Evolutionary conservation across 2,888 invertebrate species (phyloP), one percentile per base, ranked within the genome.

Genomic region (Diadegma fenestrale): DNA sequence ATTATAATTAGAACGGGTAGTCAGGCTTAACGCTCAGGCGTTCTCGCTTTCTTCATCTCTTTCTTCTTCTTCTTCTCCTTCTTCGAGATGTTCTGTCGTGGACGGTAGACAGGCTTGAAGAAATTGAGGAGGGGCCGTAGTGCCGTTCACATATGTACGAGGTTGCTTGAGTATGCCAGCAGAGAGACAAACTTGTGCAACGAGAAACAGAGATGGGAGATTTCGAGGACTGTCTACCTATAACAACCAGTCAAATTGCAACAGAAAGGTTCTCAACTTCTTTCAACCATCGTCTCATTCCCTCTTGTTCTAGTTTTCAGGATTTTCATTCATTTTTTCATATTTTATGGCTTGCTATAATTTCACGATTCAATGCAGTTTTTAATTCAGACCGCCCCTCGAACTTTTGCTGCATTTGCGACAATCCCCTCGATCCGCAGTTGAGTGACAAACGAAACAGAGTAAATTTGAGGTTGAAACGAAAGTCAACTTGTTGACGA

Each of bases 1-100:
- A 81, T 89, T 93, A 92, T 92, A 92, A 93, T 93, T 93, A 93
- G 92, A 91, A 89, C 85, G 86, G 88, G 89, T 88, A 90, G 90
- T 87, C 85, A 86, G 83, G 81, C 88, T 78, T 80, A 86, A 86
- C 51, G 45, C 61, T 71, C n/a, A 71, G 77, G 41, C 54, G 54
- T 41, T 77, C 51, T 68, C 54, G 51, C 76, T 58, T 48, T 79
- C 81, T 68, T 63, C 81, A 37, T 76, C 69, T 43, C 58, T 45
- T 72, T 78, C 77, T 63, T 66, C 68, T 26, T 73, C 75, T 58
- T 61, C 76, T 51, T 76, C 48, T 54, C 17, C 76, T 69, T 45
- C 68, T 41, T 76, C 80, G 54, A 75, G 45, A 66, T 85, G 71
- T 63, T 79, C 79, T 72, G 64, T 45, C 63, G 84, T 64, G 51